Base-by-base conservation (phyloP, 2,888 invertebrate genomes). In the Itoplectis maculator region DNA sequence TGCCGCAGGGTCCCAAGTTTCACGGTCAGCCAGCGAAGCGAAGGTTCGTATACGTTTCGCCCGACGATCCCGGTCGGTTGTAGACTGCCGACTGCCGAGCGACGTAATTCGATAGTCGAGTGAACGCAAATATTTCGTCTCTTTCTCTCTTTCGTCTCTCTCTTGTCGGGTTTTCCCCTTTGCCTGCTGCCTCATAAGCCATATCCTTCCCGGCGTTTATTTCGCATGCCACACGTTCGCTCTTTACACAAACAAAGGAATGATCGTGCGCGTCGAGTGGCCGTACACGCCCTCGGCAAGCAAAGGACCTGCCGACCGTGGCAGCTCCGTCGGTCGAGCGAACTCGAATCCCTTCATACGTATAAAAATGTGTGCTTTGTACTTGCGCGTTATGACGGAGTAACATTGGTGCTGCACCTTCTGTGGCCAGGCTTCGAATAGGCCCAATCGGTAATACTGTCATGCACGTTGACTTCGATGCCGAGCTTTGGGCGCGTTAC, bases 41-140 rank as follows among this genome's bases (percentile, higher is more conserved):
- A 76, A 72, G 70, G 37, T 61, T 40, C 15, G n/a, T 4, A 20
- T 66, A 51, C 51, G 20, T 40, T 49, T 20, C 13, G 23, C 66
- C 66, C 9, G 15, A 29, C 37, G 37, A 9, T 49, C 37, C 61
- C 51, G 61, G 35, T 40, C 83, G 29, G 3, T 29, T 5, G 29
- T 29, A 5, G 29, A 29, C 29, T 29, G 29, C 29, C 3, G 84
- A 84, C 82, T 81, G 87, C 3, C 29, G 88, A 86, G n/a, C 88
- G 85, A 86, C 84, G 89, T 89, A 91, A 91, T 89, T 91, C 88
- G 89, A 91, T 90, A 90, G 88, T 89, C 87, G 79, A 84, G 85
- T 85, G 80, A 87, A 88, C 85, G 86, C 82, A 86, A 87, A 86
- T 86, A 86, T 77, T 69, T 72, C 66, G 70, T 68, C 73, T 9